phyloP scores from a whole-genome alignment of 1,140 invertebrate genomes.

The Antheraea mylitta region DNA sequence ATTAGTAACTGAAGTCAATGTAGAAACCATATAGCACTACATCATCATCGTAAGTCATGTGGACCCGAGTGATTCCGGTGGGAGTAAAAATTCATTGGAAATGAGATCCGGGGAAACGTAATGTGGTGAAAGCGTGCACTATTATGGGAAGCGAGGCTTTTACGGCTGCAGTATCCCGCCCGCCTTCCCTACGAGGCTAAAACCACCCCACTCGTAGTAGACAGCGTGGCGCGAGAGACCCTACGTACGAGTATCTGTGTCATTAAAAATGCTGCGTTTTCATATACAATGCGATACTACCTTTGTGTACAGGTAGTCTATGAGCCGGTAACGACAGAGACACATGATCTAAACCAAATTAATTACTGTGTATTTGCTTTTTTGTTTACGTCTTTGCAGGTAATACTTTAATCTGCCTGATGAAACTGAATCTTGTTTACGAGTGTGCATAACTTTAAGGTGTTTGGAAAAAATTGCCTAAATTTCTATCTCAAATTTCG shows the following conservation, averaged over 20 bases:
- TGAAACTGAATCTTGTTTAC: too few relatives aligned
- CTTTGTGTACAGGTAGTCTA: not conserved
- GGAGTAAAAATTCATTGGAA: constrained; percentile 58
- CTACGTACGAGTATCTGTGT: not conserved
- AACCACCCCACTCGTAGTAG: constrained; percentile 24
- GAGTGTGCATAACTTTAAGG: too few relatives aligned
- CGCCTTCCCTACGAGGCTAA: not conserved
- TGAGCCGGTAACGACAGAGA: too few relatives aligned
- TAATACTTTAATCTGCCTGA: too few relatives aligned
- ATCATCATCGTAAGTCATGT: not conserved
- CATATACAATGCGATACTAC: constrained; percentile 8
- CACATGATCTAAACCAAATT: too few relatives aligned
- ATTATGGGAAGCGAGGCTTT: constrained; percentile 52
- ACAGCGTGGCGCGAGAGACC: constrained; percentile 36
- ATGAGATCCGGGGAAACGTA: constrained; percentile 55
- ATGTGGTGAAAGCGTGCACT: constrained; percentile 61
- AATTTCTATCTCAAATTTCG: too few relatives aligned
- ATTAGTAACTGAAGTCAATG: too few relatives aligned
- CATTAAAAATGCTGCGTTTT: constrained; percentile 8
- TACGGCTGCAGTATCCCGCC: constrained; percentile 26
- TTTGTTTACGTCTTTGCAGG: too few relatives aligned
- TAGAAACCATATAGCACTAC: not conserved
- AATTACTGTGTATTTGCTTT: too few relatives aligned
- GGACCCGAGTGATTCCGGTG: constrained; percentile 19
- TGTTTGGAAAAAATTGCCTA: too few relatives aligned